Percentiles rank a stretch among this genome's conserved stretches.
Conservation (phyloP, 2,888 invertebrate genomes). For the Isoperla grammatica region DNA sequence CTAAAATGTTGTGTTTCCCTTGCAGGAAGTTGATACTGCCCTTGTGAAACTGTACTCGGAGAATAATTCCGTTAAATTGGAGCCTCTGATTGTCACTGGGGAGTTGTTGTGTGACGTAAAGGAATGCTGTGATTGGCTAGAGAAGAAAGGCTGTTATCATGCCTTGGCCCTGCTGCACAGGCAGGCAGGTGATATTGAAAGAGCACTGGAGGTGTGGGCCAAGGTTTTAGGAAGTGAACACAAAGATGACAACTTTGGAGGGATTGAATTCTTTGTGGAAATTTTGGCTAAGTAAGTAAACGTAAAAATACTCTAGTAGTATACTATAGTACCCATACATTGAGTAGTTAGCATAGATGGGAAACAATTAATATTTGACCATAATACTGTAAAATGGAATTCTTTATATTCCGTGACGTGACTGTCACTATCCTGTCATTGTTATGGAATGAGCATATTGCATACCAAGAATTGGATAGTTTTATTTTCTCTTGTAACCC, state of each 20-base stretch:
- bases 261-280: slow-evolving; percentile 36
- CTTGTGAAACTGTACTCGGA: slow-evolving; percentile 40
- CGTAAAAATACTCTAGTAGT: too few species aligned
- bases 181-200: slow-evolving; percentile 41
- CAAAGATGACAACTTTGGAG: slow-evolving; percentile 42
- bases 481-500: too few species aligned
- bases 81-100: slow-evolving; percentile 25
- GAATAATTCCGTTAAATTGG: slow-evolving; percentile 22
- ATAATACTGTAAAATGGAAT: too few species aligned
- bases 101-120: slow-evolving; percentile 37
- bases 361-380: too few species aligned
- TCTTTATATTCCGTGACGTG: too few species aligned
- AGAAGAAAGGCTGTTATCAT: slow-evolving; percentile 41
- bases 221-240: slow-evolving; percentile 42
- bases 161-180: slow-evolving; percentile 43
- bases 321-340: too few species aligned
- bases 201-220: slow-evolving; percentile 44
- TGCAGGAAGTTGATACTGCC: slow-evolving; percentile 45
- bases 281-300: slow-evolving; percentile 27
- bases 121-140: slow-evolving; percentile 44
- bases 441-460: too few species aligned
- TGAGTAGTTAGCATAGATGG: too few species aligned
- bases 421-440: too few species aligned
- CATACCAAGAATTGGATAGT: too few species aligned
- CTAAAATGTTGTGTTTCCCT: slow-evolving; percentile 18